Evolutionary conservation across 2,113 vertebrate species (phyloP).

Genomic region (Oncorhynchus gorbuscha): DNA sequence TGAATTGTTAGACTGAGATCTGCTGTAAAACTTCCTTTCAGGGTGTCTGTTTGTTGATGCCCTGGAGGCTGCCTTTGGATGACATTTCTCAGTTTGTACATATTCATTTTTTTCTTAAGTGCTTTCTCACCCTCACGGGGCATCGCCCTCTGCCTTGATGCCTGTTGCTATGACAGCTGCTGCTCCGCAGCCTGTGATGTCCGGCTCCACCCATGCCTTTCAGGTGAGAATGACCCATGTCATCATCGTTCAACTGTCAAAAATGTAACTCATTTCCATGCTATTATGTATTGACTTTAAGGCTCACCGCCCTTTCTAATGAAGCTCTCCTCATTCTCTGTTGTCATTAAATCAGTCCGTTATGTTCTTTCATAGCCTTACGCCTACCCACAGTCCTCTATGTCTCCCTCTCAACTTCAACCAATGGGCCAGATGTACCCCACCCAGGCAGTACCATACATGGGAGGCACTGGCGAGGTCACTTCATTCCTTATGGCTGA

Average conservation of each 20-base stretch:
- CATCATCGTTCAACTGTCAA: neutral
- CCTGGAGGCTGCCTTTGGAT: no score
- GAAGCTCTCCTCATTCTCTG: neutral
- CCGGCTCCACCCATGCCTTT: slow-evolving; percentile 78
- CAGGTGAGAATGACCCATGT: slow-evolving; percentile 75
- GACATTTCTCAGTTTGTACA: neutral
- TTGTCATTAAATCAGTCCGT: neutral
- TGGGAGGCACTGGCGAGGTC: slow-evolving; percentile 88
- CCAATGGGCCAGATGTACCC: slow-evolving; percentile 82
- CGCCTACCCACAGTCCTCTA: slow-evolving; percentile 71
- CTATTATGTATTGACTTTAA: neutral
- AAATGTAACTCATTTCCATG: neutral
- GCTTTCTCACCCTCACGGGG: slow-evolving; percentile 65
- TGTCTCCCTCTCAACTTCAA: slow-evolving; percentile 81
- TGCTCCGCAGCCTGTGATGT: slow-evolving; percentile 72
- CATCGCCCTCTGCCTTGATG: slow-evolving; percentile 78
- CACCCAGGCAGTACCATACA: slow-evolving; percentile 77
- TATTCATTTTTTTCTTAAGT: slow-evolving; percentile 49
- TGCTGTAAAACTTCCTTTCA: neutral
- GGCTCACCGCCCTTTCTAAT: neutral
- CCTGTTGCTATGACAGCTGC: slow-evolving; percentile 70
- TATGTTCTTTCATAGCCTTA: slow-evolving; percentile 68
- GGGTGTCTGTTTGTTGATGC: neutral
- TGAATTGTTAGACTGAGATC: neutral
- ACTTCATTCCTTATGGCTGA: slow-evolving; percentile 94